Evolutionary conservation across 2,888 invertebrate genomes (phyloP).

Genomic region (Zelleria hepariella): DNA sequence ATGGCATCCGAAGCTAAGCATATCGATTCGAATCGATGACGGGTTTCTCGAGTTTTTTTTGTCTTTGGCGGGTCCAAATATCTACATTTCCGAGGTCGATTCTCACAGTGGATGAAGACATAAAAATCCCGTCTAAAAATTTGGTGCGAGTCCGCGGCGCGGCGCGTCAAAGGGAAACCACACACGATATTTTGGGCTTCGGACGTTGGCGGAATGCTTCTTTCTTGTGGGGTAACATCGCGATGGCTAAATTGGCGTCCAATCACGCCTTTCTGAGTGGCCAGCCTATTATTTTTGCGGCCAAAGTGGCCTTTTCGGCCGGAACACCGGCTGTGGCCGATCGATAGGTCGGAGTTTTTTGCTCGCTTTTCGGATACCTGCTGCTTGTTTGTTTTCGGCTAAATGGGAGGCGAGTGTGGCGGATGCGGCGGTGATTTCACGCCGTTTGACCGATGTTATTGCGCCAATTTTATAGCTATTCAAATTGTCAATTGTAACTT

Average conservation of each 20-base stretch:
- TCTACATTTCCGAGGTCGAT: constrained; percentile 32
- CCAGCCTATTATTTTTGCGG: constrained; percentile 54
- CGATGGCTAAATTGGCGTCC: constrained; percentile 64
- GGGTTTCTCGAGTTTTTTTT: constrained; percentile 22
- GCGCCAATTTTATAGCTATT: not conserved
- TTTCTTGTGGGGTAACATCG: constrained; percentile 42
- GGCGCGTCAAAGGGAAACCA: constrained; percentile 63
- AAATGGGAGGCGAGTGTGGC: not conserved
- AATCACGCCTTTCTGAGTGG: constrained; percentile 53
- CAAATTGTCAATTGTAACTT: not conserved
- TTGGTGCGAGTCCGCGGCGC: constrained; percentile 19
- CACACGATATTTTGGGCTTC: constrained; percentile 56
- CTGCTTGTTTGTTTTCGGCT: constrained; percentile 63
- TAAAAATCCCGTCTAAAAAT: constrained; percentile 52
- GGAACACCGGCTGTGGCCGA: constrained; percentile 27
- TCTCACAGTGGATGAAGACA: constrained; percentile 67
- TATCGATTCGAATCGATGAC: constrained; percentile 41
- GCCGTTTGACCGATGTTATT: not conserved
- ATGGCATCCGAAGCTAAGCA: constrained; percentile 49
- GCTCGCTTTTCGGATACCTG: not conserved
- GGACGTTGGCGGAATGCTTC: constrained; percentile 34
- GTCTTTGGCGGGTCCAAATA: constrained; percentile 32
- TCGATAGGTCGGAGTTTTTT: not conserved
- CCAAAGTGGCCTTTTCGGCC: constrained; percentile 45
- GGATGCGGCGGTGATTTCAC: not conserved